These are phyloP conservation scores for Charadrius vociferus DNA, from an alignment of 2,113 vertebrate species.

Conservation along the genomic window DNA sequence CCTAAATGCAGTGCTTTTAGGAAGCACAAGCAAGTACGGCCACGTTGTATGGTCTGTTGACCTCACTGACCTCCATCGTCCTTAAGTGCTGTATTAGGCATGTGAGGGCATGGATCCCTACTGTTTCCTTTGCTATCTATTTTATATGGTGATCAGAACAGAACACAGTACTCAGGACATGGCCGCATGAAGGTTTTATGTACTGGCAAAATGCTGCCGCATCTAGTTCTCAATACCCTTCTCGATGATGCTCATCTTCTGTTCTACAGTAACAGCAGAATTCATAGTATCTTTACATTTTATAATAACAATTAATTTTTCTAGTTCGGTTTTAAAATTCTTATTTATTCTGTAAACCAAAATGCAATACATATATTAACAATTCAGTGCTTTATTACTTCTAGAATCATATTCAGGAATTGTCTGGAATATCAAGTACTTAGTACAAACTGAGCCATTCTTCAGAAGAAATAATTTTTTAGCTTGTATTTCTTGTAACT, in stretches of 20 bases:
- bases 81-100: background rate
- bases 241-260: background rate
- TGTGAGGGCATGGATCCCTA: background rate
- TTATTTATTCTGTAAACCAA: background rate
- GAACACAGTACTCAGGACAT: background rate
- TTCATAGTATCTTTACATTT: background rate
- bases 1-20: background rate
- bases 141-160: background rate
- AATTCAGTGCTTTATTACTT: background rate
- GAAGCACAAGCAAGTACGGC: background rate
- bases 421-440: background rate
- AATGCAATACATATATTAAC: background rate
- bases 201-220: background rate
- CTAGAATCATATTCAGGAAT: background rate
- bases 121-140: background rate
- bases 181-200: background rate
- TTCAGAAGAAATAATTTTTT: background rate
- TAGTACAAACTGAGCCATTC: background rate
- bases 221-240: background rate
- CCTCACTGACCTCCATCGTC: accelerated
- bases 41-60: background rate
- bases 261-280: background rate
- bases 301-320: background rate
- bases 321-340: background rate
- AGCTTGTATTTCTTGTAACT: background rate